Evolutionary conservation across 1,140 invertebrate genomes (phyloP).

Genomic region (Drosophila yakuba): DNA sequence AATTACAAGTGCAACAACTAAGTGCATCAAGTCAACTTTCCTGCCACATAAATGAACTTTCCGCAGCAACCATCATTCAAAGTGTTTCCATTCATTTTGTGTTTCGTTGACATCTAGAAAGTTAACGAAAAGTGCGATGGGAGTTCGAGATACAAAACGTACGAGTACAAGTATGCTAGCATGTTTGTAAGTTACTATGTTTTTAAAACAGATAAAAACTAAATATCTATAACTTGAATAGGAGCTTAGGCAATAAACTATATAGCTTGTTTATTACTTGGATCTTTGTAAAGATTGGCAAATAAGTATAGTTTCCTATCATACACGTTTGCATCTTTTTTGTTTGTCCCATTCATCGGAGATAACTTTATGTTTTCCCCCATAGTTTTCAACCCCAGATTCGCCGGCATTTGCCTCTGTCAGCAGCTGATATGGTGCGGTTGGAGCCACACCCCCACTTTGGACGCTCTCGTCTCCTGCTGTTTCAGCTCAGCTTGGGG

Average conservation of each 20-base stretch:
- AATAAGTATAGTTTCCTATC: background rate
- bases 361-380: background rate
- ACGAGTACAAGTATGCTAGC: background rate
- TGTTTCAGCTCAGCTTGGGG: conserved; percentile 38
- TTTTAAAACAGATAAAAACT: too few species aligned
- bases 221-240: too few species aligned
- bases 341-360: background rate
- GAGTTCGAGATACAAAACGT: background rate
- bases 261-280: background rate
- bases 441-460: conserved; percentile 8
- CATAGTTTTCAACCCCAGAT: background rate
- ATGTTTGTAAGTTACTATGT: too few species aligned
- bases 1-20: conserved; percentile 78
- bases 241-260: too few species aligned
- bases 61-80: conserved; percentile 25
- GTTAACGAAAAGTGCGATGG: background rate
- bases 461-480: conserved; percentile 8
- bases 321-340: background rate
- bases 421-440: conserved; percentile 46
- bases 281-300: background rate
- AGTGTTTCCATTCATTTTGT: conserved; percentile 44
- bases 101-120: conserved; percentile 19
- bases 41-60: conserved; percentile 51
- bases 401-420: conserved; percentile 30
- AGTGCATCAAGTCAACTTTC: conserved; percentile 77